phyloP scores from a whole-genome alignment of 2,113 vertebrate species.

The Eptesicus fuscus region DNA sequence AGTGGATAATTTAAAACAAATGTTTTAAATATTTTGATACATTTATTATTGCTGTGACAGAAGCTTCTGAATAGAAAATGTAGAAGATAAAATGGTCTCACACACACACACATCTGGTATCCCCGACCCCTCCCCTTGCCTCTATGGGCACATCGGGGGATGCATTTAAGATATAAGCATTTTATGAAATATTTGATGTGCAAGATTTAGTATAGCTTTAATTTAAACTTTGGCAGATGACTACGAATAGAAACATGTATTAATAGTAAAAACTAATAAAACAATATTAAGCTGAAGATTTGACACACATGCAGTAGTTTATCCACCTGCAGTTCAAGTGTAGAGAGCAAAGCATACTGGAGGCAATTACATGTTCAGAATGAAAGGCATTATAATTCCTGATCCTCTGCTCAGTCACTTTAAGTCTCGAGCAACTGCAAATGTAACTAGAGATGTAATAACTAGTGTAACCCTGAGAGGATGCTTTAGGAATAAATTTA shows the following conservation, averaged over 20 bases:
- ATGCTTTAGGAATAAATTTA: constrained; percentile 57
- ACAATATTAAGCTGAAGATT: constrained; percentile 24
- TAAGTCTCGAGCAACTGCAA: constrained; percentile 46
- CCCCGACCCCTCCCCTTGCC: rapidly evolving
- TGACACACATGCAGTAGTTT: not conserved
- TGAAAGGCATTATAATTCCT: constrained; percentile 49
- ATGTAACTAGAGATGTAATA: constrained; percentile 53
- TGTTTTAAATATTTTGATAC: not conserved
- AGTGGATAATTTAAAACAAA: not conserved
- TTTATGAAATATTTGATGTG: constrained; percentile 41
- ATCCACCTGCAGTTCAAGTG: not conserved
- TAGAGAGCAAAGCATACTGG: not conserved
- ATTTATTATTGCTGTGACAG: not conserved
- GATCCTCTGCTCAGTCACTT: not conserved
- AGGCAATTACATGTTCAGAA: constrained; percentile 42
- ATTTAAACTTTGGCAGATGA: constrained; percentile 34
- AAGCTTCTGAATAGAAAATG: not conserved
- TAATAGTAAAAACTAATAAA: constrained; percentile 53
- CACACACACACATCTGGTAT: rapidly evolving
- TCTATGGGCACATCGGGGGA: not conserved
- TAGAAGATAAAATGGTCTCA: not conserved
- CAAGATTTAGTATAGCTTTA: constrained; percentile 3
- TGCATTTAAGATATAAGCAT: not conserved
- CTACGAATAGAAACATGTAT: not conserved
- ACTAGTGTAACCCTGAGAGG: not conserved